A percentile compares a stretch with the other conserved stretches of the same genome.
Conservation (phyloP, 1,140 invertebrate species). For the Apocrypta bakeri region DNA sequence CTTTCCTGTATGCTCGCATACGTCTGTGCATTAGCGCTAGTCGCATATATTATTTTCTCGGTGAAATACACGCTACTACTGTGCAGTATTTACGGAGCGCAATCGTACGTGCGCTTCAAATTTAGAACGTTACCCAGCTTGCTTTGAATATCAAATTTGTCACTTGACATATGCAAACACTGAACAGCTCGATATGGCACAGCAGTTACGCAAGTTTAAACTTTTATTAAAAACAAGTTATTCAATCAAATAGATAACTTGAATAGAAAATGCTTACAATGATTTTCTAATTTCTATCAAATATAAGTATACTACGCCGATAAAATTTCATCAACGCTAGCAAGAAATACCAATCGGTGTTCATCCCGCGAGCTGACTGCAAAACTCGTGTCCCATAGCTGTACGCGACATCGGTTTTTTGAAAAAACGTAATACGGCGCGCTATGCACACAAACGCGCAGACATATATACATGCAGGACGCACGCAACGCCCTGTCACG, state of each 20-base stretch:
- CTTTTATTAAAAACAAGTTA: too few relatives aligned
- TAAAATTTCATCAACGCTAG: too few relatives aligned
- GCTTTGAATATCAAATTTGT: constrained; percentile 37
- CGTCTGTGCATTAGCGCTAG: constrained; percentile 68
- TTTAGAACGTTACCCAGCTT: constrained; percentile 36
- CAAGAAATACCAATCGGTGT: neutral
- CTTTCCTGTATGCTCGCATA: constrained; percentile 54
- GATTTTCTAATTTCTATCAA: too few relatives aligned
- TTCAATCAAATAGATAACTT: too few relatives aligned
- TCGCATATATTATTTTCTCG: constrained; percentile 70
- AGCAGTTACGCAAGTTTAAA: too few relatives aligned
- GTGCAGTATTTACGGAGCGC: neutral
- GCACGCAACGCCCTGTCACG: constrained; percentile 61
- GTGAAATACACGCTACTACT: constrained; percentile 57
- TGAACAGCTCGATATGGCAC: too few relatives aligned
- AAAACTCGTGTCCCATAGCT: constrained; percentile 7
- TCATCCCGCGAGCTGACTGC: neutral
- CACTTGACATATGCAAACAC: neutral
- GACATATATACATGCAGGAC: constrained; percentile 57
- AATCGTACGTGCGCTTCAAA: constrained; percentile 6
- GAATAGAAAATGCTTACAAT: too few relatives aligned
- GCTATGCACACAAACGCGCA: constrained; percentile 31
- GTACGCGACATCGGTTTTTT: constrained; percentile 38
- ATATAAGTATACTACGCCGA: too few relatives aligned
- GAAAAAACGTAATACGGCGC: neutral